Percentiles rank a stretch among this genome's conserved stretches.
These are phyloP conservation scores for Myanophis thanlyinensis DNA, from an alignment of 2,113 vertebrate species.

Conservation along the genomic window DNA sequence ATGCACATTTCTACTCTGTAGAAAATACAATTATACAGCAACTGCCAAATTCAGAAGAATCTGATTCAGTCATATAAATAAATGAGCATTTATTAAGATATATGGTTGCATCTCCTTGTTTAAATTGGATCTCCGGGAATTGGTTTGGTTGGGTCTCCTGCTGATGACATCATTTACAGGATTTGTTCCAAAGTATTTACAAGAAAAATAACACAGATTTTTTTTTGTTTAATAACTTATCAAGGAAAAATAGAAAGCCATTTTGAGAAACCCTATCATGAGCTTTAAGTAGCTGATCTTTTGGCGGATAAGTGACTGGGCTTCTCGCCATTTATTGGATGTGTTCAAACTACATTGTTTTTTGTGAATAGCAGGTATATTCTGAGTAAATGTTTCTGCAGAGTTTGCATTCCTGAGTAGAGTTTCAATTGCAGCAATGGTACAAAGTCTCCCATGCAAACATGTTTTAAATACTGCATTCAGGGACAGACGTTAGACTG, in stretches of 20 bases:
- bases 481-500: conserved; percentile 29
- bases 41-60: neutral
- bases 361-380: conserved; percentile 52
- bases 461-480: conserved; percentile 41
- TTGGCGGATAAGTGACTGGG: conserved; percentile 48
- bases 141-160: neutral
- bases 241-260: conserved; percentile 2
- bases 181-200: conserved; percentile 29
- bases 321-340: conserved; percentile 60
- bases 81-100: neutral
- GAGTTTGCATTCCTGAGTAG: conserved; percentile 53
- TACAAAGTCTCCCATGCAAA: conserved; percentile 58
- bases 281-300: conserved; percentile 51
- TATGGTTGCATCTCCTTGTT: neutral
- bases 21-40: neutral
- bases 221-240: conserved; percentile 49
- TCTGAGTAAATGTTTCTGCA: conserved; percentile 61
- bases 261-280: conserved; percentile 5
- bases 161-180: conserved; percentile 39
- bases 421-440: conserved; percentile 60
- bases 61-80: neutral
- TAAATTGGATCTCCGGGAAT: neutral
- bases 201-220: conserved; percentile 43
- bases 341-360: conserved; percentile 63
- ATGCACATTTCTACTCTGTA: neutral